Evolutionary conservation across 2,797 vertebrate species (phyloP).

Genomic region (Sciurus vulgaris): DNA sequence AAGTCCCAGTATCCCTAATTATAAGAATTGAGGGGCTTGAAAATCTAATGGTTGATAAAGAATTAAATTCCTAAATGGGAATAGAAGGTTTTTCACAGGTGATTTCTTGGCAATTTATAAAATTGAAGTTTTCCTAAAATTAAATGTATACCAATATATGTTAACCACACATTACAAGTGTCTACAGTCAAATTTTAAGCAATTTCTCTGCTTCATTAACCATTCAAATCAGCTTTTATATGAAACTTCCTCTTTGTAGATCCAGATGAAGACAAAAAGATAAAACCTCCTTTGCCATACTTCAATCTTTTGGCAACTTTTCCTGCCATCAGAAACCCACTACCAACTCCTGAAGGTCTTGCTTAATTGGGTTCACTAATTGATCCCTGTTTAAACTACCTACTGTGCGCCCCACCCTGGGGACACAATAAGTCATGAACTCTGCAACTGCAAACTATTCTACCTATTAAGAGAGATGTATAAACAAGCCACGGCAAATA

Average conservation of each 20-base stretch:
- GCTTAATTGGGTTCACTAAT: background rate
- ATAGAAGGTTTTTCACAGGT: background rate
- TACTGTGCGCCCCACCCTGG: background rate
- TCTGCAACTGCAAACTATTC: too few species aligned
- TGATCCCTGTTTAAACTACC: background rate
- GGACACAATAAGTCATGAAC: background rate
- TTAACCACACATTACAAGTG: background rate
- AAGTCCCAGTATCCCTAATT: slow-evolving; percentile 41
- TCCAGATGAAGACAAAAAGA: background rate
- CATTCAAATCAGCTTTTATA: slow-evolving; percentile 29
- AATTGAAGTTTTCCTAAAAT: slow-evolving; percentile 41
- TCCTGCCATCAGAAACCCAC: background rate
- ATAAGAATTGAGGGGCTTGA: slow-evolving; percentile 22
- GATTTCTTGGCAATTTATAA: slow-evolving; percentile 41
- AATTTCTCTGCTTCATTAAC: slow-evolving; percentile 37
- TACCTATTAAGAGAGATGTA: background rate
- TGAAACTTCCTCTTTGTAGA: background rate
- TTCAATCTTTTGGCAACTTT: background rate
- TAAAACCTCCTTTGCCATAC: background rate
- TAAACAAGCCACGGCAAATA: slow-evolving; percentile 39
- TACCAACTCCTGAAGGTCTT: background rate
- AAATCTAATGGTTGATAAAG: slow-evolving; percentile 11
- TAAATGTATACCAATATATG: background rate
- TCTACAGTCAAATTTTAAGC: slow-evolving; percentile 5
- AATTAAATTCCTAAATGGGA: slow-evolving; percentile 38